Conservation (phyloP, 2,888 invertebrate species). For the Nipponacmea schrenckii region DNA sequence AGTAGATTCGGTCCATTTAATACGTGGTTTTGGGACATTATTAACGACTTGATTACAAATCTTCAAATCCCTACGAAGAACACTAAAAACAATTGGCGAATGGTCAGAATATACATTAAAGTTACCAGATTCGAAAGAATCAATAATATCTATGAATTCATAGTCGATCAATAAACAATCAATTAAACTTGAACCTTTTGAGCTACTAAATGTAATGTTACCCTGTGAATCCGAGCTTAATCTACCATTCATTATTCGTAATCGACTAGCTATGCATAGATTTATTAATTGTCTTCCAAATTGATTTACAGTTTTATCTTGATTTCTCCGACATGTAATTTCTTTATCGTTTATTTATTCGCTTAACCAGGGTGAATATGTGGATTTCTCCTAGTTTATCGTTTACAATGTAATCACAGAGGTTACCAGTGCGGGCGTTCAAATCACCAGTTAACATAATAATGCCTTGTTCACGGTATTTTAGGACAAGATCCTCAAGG, state of each 20-base stretch:
- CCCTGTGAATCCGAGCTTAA: neutral
- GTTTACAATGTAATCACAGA: neutral
- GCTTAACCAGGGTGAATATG: neutral
- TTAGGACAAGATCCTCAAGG: neutral
- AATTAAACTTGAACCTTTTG: neutral
- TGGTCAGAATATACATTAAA: neutral
- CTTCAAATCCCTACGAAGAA: no score
- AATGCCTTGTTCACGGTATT: neutral
- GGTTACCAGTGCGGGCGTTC: neutral
- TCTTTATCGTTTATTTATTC: neutral
- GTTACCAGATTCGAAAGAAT: neutral
- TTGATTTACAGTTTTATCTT: neutral
- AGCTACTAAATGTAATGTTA: neutral
- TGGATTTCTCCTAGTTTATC: neutral
- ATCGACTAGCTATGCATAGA: neutral
- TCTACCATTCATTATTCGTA: neutral
- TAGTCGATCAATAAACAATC: neutral
- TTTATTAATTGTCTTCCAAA: neutral
- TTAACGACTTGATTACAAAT: no score
- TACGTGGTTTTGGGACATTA: no score
- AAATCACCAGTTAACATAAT: neutral
- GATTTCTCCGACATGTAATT: neutral
- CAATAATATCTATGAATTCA: neutral
- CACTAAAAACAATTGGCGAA: neutral
- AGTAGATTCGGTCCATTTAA: no score